phyloP scores from a whole-genome alignment of 2,113 vertebrate species.

The Nyctereutes procyonoides region DNA sequence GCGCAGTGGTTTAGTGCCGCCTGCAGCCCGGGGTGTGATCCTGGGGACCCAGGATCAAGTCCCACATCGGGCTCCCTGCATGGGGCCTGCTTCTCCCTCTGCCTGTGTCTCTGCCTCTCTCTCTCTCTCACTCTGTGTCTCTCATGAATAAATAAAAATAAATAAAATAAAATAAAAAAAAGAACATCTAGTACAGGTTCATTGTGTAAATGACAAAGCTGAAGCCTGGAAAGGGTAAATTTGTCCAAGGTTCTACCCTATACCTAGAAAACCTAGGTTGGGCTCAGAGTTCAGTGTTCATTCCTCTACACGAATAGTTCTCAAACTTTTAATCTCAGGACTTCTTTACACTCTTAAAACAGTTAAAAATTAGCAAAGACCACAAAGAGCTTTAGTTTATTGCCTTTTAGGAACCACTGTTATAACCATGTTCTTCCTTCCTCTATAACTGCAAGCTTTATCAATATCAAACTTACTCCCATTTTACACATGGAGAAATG shows the following conservation, averaged over 20 bases:
- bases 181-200: conserved; percentile 18
- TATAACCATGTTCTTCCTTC: not conserved
- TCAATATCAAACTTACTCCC: not conserved
- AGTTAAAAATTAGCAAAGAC: conserved; percentile 38
- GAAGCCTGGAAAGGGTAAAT: conserved; percentile 32
- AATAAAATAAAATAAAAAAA: no score
- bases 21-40: no score
- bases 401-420: not conserved
- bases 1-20: no score
- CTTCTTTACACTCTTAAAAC: not conserved
- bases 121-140: no score
- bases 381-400: not conserved
- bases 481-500: conserved; percentile 15
- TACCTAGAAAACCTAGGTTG: conserved; percentile 4
- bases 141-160: no score
- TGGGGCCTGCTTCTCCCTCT: no score
- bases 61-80: no score
- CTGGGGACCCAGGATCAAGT: no score
- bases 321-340: conserved; percentile 1
- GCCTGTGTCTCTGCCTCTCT: no score
- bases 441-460: not conserved
- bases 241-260: not conserved
- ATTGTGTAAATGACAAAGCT: conserved; percentile 50
- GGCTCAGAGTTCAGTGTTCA: not conserved
- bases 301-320: not conserved